A percentile compares a stretch with the other conserved stretches of the same genome.
phyloP scores from a whole-genome alignment of 2,797 vertebrate genomes.

The Schizothorax lantsangensis region DNA sequence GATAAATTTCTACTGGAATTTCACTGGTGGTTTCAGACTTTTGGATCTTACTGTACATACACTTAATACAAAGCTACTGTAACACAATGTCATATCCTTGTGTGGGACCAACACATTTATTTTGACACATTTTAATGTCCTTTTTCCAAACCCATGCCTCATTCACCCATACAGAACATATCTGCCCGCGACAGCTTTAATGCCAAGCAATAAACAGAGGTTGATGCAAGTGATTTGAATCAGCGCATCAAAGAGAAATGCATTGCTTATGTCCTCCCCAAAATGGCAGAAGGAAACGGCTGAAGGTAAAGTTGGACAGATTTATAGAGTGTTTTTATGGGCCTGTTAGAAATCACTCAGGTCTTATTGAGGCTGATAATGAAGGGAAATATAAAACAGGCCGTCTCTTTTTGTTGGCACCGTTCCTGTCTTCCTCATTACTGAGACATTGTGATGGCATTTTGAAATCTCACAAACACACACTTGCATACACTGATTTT shows the following conservation, averaged over 20 bases:
- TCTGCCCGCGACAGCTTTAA: constrained; percentile 25
- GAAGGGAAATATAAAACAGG: constrained; percentile 45
- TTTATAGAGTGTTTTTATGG: constrained; percentile 69
- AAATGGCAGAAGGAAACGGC: constrained; percentile 47
- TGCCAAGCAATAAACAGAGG: constrained; percentile 28
- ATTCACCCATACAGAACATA: constrained; percentile 15
- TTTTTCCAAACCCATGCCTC: neutral
- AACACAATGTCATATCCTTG: no score
- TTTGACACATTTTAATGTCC: neutral
- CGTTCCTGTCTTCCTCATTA: constrained; percentile 62
- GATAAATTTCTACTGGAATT: neutral
- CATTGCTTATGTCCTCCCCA: constrained; percentile 38
- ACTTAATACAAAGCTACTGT: neutral
- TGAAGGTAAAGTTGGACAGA: constrained; percentile 64
- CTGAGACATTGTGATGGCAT: constrained; percentile 47
- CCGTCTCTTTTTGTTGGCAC: constrained; percentile 30
- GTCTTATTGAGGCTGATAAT: constrained; percentile 60
- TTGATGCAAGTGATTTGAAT: constrained; percentile 38
- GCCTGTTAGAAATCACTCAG: constrained; percentile 68
- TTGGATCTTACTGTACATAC: neutral
- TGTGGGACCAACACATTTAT: neutral
- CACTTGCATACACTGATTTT: neutral
- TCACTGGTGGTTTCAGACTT: neutral
- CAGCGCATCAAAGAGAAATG: constrained; percentile 58
- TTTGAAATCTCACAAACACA: constrained; percentile 55